These are phyloP conservation scores for Tangara arthus DNA, from an alignment of 2,797 vertebrate genomes.

Conservation along the genomic window DNA sequence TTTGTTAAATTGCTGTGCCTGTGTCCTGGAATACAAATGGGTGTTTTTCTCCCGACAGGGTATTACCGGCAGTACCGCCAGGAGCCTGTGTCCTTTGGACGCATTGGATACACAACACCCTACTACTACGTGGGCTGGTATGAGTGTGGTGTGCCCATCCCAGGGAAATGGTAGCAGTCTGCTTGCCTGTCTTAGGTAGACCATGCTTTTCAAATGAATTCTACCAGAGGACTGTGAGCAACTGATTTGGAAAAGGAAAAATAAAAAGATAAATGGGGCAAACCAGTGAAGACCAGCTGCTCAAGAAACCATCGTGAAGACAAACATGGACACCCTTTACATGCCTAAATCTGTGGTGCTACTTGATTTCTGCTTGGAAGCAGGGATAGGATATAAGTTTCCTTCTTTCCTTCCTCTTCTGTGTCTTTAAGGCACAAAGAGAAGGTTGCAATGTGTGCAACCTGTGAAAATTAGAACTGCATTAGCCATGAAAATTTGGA, in stretches of 20 bases:
- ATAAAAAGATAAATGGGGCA: slow-evolving; percentile 23
- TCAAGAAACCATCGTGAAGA: background rate
- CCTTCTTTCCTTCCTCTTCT: background rate
- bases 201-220: background rate
- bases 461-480: slow-evolving; percentile 40
- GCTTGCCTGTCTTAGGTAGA: background rate
- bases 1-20: background rate
- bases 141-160: slow-evolving; percentile 95
- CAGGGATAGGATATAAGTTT: background rate
- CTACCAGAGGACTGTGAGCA: slow-evolving; percentile 69
- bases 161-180: slow-evolving; percentile 89
- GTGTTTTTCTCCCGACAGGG: slow-evolving; percentile 71
- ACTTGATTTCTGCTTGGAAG: slow-evolving; percentile 53
- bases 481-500: slow-evolving; percentile 40
- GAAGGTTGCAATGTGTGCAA: background rate
- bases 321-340: slow-evolving; percentile 26
- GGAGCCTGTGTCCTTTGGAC: slow-evolving; percentile 91
- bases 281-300: slow-evolving; percentile 34
- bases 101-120: slow-evolving; percentile 87
- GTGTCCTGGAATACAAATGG: background rate
- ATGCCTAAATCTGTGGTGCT: slow-evolving; percentile 54
- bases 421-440: slow-evolving; percentile 30
- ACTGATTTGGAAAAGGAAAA: slow-evolving; percentile 39
- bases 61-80: slow-evolving; percentile 93
- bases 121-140: slow-evolving; percentile 97